These are phyloP conservation scores for Urocolius indicus DNA, from an alignment of 2,113 vertebrate species.

Conservation along the genomic window DNA sequence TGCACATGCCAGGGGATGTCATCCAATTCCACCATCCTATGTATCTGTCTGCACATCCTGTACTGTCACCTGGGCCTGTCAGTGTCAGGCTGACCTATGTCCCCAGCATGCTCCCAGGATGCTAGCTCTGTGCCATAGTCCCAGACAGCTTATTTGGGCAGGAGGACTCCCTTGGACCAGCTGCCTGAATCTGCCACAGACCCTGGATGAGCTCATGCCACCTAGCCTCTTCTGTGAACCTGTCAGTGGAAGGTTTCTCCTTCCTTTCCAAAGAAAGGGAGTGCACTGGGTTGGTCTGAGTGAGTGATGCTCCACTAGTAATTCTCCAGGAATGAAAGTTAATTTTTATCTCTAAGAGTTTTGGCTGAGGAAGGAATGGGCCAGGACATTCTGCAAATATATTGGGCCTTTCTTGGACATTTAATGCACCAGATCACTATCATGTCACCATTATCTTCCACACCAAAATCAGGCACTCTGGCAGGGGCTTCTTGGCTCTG, in stretches of 20 bases:
- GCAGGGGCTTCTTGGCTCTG: background rate
- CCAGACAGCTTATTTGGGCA: background rate
- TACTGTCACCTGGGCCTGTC: background rate
- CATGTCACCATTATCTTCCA: background rate
- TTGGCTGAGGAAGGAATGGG: background rate
- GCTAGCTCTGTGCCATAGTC: background rate
- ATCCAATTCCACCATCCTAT: background rate
- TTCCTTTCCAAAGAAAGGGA: background rate
- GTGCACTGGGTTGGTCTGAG: background rate
- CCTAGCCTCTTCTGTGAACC: background rate
- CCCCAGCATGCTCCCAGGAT: accelerated
- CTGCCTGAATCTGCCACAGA: background rate
- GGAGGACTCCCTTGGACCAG: background rate
- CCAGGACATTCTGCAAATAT: background rate
- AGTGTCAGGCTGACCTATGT: background rate
- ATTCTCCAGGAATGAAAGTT: background rate
- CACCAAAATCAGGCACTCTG: background rate
- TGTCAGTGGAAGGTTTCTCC: background rate
- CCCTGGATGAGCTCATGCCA: background rate
- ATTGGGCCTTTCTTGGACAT: background rate
- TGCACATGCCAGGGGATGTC: background rate
- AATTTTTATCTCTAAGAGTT: background rate
- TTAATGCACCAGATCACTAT: background rate
- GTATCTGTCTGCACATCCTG: accelerated
- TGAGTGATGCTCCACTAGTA: background rate